Conservation (phyloP, 2,797 vertebrate genomes). For the Anniella stebbinsi region DNA sequence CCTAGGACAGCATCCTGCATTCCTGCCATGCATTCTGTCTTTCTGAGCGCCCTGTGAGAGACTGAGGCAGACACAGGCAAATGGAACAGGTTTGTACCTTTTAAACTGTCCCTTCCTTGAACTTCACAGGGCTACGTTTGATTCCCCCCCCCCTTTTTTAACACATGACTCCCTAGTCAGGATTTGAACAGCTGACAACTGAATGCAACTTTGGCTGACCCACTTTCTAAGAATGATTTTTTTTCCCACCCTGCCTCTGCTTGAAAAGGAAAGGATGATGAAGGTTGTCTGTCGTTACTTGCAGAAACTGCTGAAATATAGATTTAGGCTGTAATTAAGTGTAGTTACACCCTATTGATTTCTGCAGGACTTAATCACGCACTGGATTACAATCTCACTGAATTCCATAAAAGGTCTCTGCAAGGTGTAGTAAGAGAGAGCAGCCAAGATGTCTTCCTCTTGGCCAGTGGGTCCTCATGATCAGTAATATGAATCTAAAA, state of each 20-base stretch:
- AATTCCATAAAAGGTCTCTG: background rate
- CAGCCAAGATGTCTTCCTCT: background rate
- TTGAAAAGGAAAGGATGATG: constrained; percentile 5
- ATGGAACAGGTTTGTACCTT: background rate
- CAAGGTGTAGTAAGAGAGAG: background rate
- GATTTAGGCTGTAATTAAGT: constrained; percentile 15
- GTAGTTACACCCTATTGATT: background rate
- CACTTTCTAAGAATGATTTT: background rate
- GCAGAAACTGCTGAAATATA: background rate
- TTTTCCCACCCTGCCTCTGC: background rate
- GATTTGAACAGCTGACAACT: background rate
- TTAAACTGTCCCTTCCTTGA: background rate
- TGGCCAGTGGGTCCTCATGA: background rate
- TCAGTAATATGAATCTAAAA: background rate
- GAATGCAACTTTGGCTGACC: background rate
- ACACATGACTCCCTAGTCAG: background rate
- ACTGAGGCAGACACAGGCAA: background rate
- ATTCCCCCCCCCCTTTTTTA: background rate
- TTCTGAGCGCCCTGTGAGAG: background rate
- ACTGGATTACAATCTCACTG: background rate
- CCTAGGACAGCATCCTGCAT: no score
- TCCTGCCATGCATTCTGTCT: background rate
- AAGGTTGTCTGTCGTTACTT: constrained; percentile 6
- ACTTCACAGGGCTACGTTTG: background rate
- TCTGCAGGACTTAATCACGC: background rate